Evolutionary conservation across 53 echinoderm and acorn worm species (phyloP).

Genomic region (Crossaster papposus): DNA sequence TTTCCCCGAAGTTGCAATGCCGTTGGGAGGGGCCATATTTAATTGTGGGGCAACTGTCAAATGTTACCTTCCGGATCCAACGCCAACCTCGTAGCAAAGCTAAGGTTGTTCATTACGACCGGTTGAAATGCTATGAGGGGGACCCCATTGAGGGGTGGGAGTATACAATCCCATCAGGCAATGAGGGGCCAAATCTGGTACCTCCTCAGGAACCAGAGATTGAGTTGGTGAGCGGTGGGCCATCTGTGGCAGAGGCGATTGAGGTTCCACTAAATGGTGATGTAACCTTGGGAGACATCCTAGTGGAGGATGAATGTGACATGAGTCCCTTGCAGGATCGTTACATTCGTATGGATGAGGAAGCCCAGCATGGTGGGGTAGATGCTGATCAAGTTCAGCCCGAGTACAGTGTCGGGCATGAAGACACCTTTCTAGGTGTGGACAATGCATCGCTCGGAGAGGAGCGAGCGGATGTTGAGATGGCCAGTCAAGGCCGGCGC

Average conservation of each 20-base stretch:
- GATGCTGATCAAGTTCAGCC: neutral
- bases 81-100: neutral
- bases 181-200: neutral
- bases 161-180: too few relatives aligned
- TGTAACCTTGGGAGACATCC: too few relatives aligned
- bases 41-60: slow-evolving; percentile 5
- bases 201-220: neutral
- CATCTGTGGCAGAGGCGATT: neutral
- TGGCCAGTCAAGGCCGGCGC: too few relatives aligned
- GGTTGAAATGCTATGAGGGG: slow-evolving; percentile 32
- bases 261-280: neutral
- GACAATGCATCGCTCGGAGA: neutral
- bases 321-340: neutral
- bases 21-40: slow-evolving; percentile 51
- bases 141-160: too few relatives aligned
- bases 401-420: neutral
- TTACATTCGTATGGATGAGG: neutral
- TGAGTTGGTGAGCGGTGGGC: neutral
- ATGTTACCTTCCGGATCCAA: slow-evolving; percentile 22
- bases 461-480: neutral
- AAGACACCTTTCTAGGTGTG: neutral
- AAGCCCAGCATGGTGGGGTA: neutral
- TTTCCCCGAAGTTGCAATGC: slow-evolving; percentile 12
- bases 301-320: neutral
- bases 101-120: slow-evolving; percentile 44